Evolutionary conservation across 1,140 invertebrate species (phyloP).

Genomic region (Physella acuta): DNA sequence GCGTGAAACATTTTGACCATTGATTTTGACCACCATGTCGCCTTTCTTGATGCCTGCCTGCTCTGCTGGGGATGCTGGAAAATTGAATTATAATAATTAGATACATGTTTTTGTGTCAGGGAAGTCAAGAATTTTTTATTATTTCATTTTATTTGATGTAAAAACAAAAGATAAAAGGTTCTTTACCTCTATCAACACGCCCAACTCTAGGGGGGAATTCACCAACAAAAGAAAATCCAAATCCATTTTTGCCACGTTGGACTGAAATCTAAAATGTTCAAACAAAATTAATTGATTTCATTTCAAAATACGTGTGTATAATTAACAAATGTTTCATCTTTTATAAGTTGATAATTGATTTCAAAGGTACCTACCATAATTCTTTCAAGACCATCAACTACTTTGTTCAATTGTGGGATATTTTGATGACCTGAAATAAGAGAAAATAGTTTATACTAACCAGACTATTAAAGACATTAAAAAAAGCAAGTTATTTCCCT

Average conservation of each 20-base stretch:
- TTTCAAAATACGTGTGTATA: not conserved
- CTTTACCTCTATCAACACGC: constrained; percentile 77
- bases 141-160: too few relatives aligned
- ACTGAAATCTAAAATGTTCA: constrained; percentile 31
- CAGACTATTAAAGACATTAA: too few relatives aligned
- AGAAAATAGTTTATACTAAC: too few relatives aligned
- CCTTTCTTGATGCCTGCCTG: constrained; percentile 85
- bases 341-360: not conserved
- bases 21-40: constrained; percentile 88
- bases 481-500: not conserved
- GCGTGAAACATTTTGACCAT: constrained; percentile 72
- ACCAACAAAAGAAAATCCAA: constrained; percentile 89
- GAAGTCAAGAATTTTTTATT: too few relatives aligned
- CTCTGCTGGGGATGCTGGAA: constrained; percentile 81
- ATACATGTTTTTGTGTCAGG: too few relatives aligned
- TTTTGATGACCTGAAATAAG: constrained; percentile 34
- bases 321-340: not conserved
- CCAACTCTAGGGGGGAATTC: constrained; percentile 85
- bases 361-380: constrained; percentile 34
- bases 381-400: constrained; percentile 47
- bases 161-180: too few relatives aligned
- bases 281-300: not conserved
- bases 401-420: constrained; percentile 46
- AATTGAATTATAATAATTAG: too few relatives aligned
- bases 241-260: constrained; percentile 62